A percentile compares a stretch with the other conserved stretches of the same genome.
These are phyloP conservation scores for Lethenteron camtschaticum DNA, from an alignment of 2,113 vertebrate genomes.

Conservation along the genomic window DNA sequence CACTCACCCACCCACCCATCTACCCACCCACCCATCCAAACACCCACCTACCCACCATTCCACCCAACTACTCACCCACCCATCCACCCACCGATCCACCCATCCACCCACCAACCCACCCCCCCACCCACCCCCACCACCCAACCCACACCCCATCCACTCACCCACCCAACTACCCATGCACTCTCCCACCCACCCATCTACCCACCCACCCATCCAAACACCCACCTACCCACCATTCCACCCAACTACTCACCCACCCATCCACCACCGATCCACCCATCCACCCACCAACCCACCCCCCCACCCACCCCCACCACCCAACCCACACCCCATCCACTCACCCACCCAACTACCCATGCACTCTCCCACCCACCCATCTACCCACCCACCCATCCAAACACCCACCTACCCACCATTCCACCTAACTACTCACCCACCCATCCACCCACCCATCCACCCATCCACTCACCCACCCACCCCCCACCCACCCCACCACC, in stretches of 20 bases:
- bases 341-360: neutral
- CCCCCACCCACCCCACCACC: no score
- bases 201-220: neutral
- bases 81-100: neutral
- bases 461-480: neutral
- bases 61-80: neutral
- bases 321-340: no score
- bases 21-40: neutral
- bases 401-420: neutral
- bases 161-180: neutral
- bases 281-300: neutral
- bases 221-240: no score
- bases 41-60: no score
- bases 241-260: neutral
- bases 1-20: conserved; percentile 26
- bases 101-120: neutral
- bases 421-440: neutral
- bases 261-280: neutral
- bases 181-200: neutral
- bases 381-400: no score
- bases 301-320: conserved; percentile 25
- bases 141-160: no score
- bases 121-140: no score
- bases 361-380: neutral
- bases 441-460: neutral